These are phyloP conservation scores for Spodoptera exigua DNA, from an alignment of 2,888 invertebrate genomes.

Conservation along the genomic window DNA sequence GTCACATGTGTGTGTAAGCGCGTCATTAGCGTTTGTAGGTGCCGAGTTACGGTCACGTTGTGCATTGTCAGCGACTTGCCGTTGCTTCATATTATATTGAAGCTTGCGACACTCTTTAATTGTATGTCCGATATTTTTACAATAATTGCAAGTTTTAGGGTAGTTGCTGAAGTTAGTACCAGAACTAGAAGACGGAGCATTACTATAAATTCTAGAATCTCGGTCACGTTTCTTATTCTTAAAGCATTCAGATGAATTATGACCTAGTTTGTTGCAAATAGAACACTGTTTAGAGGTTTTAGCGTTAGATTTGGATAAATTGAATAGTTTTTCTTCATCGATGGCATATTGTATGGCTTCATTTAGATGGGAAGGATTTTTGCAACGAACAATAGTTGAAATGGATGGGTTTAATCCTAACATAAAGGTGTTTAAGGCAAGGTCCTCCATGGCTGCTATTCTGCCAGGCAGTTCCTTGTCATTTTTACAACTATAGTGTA, in stretches of 20 bases:
- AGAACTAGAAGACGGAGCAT: background rate
- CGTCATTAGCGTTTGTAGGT: background rate
- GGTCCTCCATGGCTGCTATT: slow-evolving; percentile 2
- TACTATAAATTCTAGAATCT: background rate
- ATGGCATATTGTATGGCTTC: background rate
- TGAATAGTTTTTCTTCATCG: slow-evolving; percentile 1
- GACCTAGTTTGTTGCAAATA: background rate
- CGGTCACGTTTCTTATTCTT: slow-evolving; percentile 3
- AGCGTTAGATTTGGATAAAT: background rate
- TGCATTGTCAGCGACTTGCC: background rate
- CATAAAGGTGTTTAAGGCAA: background rate
- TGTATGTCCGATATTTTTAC: background rate
- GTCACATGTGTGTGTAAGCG: background rate
- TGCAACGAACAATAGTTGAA: slow-evolving; percentile 1
- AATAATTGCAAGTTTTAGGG: background rate
- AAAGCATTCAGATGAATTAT: background rate
- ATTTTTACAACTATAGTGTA: slow-evolving; percentile 1
- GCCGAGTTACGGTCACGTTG: slow-evolving; percentile 3
- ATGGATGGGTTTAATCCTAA: background rate
- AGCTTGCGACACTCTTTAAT: slow-evolving; percentile 3
- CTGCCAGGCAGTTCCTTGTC: background rate
- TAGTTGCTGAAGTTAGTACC: background rate
- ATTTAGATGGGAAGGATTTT: background rate
- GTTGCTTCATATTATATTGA: background rate
- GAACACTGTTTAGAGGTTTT: background rate